Evolutionary conservation across 53 echinoderm and acorn worm genomes (phyloP).

Genomic region (Actinopyga echinites): DNA sequence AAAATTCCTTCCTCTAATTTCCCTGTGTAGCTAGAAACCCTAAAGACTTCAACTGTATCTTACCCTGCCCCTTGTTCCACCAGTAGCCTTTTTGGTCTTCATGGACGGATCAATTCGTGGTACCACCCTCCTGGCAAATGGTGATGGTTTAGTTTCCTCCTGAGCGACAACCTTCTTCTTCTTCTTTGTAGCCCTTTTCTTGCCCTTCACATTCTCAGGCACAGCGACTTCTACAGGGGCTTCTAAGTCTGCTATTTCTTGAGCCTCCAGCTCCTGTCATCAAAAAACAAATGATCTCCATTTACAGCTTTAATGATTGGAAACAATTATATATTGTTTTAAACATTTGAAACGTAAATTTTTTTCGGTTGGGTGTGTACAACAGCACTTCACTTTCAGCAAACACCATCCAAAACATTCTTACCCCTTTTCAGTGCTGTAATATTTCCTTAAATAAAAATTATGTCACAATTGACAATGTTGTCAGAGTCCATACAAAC

Average conservation of each 20-base stretch:
- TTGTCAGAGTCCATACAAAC: too few relatives aligned
- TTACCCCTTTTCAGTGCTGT: too few relatives aligned
- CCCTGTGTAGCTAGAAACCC: not conserved
- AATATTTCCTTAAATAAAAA: too few relatives aligned
- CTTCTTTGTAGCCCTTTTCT: conserved; percentile 39
- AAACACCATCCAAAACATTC: too few relatives aligned
- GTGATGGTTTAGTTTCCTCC: conserved; percentile 91
- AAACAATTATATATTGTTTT: too few relatives aligned
- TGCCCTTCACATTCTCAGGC: conserved; percentile 39
- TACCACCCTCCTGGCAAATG: conserved; percentile 81
- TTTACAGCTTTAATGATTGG: not conserved
- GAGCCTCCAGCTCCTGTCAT: conserved; percentile 60
- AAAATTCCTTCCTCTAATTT: too few relatives aligned
- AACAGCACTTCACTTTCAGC: too few relatives aligned
- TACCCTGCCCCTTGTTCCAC: conserved; percentile 19
- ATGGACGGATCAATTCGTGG: conserved; percentile 80
- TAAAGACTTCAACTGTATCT: not conserved
- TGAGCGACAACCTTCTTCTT: conserved; percentile 77
- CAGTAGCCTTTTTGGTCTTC: conserved; percentile 44
- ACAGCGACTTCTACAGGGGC: conserved; percentile 5
- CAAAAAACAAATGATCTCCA: not conserved
- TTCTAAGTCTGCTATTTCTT: conserved; percentile 75
- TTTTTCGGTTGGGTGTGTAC: too few relatives aligned
- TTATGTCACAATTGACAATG: too few relatives aligned
- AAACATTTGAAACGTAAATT: too few relatives aligned